A percentile compares a stretch with the other conserved stretches of the same genome.
phyloP scores from a whole-genome alignment of 2,113 vertebrate species.

The Alexandromys fortis region DNA sequence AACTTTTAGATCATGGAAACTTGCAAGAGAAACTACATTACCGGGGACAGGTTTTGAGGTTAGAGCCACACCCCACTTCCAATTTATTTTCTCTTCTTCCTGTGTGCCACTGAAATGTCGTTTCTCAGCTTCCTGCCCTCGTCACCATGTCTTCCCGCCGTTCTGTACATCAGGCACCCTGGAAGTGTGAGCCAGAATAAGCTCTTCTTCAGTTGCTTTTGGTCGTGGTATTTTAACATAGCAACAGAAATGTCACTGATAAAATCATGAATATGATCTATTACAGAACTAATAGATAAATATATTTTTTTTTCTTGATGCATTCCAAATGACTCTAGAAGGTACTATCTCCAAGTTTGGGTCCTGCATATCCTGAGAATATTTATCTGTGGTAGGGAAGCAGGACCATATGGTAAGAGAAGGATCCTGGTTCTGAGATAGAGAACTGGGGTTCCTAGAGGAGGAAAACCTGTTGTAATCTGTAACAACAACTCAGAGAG shows the following conservation, averaged over 20 bases:
- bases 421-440: neutral
- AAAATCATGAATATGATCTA: neutral
- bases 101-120: neutral
- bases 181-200: neutral
- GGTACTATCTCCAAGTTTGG: neutral
- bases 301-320: neutral
- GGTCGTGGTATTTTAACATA: neutral
- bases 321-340: neutral
- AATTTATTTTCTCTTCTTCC: neutral
- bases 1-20: neutral
- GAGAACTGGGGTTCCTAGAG: neutral
- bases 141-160: neutral
- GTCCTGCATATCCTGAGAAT: neutral
- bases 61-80: neutral
- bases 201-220: neutral
- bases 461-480: neutral
- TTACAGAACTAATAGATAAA: neutral
- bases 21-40: neutral
- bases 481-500: neutral
- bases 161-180: no score
- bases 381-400: neutral
- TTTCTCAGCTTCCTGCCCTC: neutral
- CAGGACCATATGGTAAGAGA: neutral
- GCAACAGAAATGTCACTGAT: neutral
- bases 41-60: neutral